Evolutionary conservation across 2,797 vertebrate species (phyloP), one percentile per base, ranked within the genome.

Genomic region (Enteromius viviparus): DNA sequence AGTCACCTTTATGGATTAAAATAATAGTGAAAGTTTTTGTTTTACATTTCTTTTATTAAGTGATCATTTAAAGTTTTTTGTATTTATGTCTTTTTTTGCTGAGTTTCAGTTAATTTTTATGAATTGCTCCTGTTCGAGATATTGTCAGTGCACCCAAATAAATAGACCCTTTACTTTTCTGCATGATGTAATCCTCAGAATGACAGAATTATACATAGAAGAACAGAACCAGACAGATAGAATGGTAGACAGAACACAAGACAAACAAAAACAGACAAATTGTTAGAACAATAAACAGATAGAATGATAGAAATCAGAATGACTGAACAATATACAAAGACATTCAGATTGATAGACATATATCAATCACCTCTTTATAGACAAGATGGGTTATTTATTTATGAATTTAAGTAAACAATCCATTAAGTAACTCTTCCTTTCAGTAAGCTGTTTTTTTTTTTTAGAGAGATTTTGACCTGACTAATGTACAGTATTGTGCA

Each of bases 401-500:
- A 14, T 60, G 4, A 4, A 23, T 5, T 60, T 32, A 34, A 32
- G 32, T 19, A 21, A 23, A 23, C 9, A 60, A 60, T 29, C 29
- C 23, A 62, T 14, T 29, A 29, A 29, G 2, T 29, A 29, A 29
- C 60, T 62, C 12, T 29, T 15, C 23, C 5, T 15, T 6, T 29
- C 26, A 29, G 23, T 62, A 15, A 15, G 4, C 53, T n/a, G 32
- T n/a, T 55, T 62, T 32, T 32, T 53, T 53, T 53, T 53, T 2
- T 1, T 7, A 29, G 68, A 45, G n/a, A 45, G n/a, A 15, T 3
- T 29, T n/a, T 6, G 7, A 37, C 21, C 32, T 23, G 11, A 23
- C 53, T 42, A 26, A 26, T 45, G 55, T 23, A 19, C 14, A 76
- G 12, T 11, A 45, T 23, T 26, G 55, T 62, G 42, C 92, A 87